Evolutionary conservation across 2,797 vertebrate genomes (phyloP).

Genomic region (Crypturellus tataupa): DNA sequence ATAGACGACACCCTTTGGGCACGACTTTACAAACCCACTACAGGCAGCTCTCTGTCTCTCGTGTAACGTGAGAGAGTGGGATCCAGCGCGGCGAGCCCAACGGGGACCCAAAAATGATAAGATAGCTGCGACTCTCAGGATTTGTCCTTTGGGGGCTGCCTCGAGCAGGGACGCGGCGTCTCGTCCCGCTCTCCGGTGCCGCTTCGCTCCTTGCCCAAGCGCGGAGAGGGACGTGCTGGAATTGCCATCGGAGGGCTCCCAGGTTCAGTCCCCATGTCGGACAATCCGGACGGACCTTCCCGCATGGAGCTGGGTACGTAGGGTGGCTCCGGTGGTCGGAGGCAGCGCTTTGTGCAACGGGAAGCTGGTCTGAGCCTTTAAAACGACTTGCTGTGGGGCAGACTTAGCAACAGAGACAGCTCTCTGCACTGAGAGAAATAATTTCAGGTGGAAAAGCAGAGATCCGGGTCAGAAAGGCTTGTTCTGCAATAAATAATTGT

Average conservation of each 20-base stretch:
- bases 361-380: rapidly evolving
- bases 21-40: constrained; percentile 64
- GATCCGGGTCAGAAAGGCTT: not conserved
- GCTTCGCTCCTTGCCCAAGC: not conserved
- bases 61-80: constrained; percentile 77
- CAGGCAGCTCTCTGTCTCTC: constrained; percentile 83
- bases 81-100: not conserved
- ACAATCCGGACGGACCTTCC: constrained; percentile 67
- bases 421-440: not conserved
- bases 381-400: not conserved
- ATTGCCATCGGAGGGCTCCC: not conserved
- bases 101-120: constrained; percentile 59
- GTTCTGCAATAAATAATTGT: not conserved
- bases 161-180: not conserved
- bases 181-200: constrained; percentile 43
- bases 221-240: not conserved
- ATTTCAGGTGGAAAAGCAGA: not conserved
- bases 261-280: constrained; percentile 74
- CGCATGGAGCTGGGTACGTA: constrained; percentile 78
- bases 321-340: not conserved
- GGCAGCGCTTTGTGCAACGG: not conserved
- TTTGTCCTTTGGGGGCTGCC: constrained; percentile 21
- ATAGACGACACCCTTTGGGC: constrained; percentile 79
- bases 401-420: not conserved
- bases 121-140: not conserved